Conservation (phyloP, 2,888 invertebrate genomes). For the Drosophila lutescens region DNA sequence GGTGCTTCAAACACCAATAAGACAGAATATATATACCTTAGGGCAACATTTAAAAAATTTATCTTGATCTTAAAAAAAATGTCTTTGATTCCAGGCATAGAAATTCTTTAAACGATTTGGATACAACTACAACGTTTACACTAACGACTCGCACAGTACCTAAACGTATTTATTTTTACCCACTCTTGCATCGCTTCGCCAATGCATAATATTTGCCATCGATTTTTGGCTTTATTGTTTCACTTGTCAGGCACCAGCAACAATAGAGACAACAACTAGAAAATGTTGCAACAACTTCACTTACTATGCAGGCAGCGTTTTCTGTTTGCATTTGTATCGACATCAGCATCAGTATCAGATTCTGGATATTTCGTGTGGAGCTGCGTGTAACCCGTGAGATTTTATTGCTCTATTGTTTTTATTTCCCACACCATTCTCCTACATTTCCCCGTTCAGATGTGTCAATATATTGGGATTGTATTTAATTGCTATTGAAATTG, state of each 20-base stretch:
- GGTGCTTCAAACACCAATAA: too few relatives aligned
- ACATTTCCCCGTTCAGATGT: constrained; percentile 13
- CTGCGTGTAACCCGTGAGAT: constrained; percentile 8
- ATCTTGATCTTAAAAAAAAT: neutral
- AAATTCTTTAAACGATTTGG: neutral
- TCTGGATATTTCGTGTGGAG: constrained; percentile 11
- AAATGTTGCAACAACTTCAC: constrained; percentile 41
- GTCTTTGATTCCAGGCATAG: neutral
- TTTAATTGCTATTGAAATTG: constrained; percentile 45
- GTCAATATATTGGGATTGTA: constrained; percentile 32
- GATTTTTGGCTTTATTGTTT: constrained; percentile 71
- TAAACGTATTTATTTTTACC: constrained; percentile 37
- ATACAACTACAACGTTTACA: neutral
- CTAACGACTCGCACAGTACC: constrained; percentile 5
- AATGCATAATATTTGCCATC: constrained; percentile 63
- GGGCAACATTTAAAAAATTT: neutral
- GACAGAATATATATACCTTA: too few relatives aligned
- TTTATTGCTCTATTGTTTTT: constrained; percentile 27
- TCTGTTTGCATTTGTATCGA: constrained; percentile 28
- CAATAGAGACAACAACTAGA: constrained; percentile 13
- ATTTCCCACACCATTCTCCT: neutral
- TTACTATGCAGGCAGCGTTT: constrained; percentile 42
- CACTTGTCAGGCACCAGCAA: constrained; percentile 44
- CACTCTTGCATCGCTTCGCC: constrained; percentile 36
- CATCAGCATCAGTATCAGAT: constrained; percentile 27